Base-by-base conservation (phyloP, 2,888 invertebrate genomes). In the Celastrina argiolus region DNA sequence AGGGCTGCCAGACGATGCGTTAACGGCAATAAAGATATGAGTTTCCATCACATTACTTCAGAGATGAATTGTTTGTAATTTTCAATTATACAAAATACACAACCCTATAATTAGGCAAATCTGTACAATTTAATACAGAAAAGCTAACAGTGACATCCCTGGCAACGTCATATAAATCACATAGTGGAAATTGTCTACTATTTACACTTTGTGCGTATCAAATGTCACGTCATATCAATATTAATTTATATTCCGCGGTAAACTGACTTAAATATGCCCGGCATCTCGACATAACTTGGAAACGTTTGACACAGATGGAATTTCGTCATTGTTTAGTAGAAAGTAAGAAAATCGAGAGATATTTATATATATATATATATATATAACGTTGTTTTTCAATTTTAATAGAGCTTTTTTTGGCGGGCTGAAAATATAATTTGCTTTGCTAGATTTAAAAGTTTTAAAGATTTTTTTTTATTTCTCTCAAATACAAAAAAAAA, bases 241-340 rank as follows among this genome's bases (percentile, higher is more conserved):
- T 70, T 74, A 74, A 75, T 74, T 76, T 75, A 75, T 74, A 66
- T 58, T 41, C 42, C n/a, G 8, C 42, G 31, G 12, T 28, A 58
- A 41, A 39, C 56, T 41, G 41, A 28, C 51, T 51, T 51, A 51
- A 51, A 51, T 51, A 51, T 51, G 51, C 22, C 12, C 51, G 22
- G 22, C 51, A 22, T 16, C 51, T 26, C 51, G 26, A 26, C 36
- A 36, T 36, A 36, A 36, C 36, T 36, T 12, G 36, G 51, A 51
- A 51, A 26, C 51, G 26, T 51, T 51, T 51, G 51, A 51, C 51
- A 51, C 51, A 51, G 51, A 51, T 51, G 51, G 26, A 51, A 51
- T 51, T 51, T 51, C 51, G 12, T 51, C 51, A 51, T 51, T 51
- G 22, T 51, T 51, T 51, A 51, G 36, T 36, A 36, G 51, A 51